phyloP scores from a whole-genome alignment of 2,888 invertebrate species.

The Cryptops parisi region DNA sequence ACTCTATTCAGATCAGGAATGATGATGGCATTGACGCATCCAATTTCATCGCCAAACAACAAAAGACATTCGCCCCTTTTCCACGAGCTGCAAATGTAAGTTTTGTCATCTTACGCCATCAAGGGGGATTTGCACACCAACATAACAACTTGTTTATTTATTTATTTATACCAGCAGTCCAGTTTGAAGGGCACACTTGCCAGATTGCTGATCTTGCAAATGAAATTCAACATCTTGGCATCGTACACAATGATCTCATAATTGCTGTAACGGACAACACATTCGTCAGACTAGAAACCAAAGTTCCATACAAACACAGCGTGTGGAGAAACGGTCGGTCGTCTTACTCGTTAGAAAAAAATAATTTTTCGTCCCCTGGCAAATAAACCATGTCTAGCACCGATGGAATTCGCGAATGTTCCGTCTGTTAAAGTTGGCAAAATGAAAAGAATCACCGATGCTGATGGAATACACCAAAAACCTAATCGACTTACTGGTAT shows the following conservation, averaged over 20 bases:
- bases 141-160: not conserved
- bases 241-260: not conserved
- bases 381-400: not conserved
- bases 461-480: too few species aligned
- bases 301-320: too few species aligned
- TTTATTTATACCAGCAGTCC: not conserved
- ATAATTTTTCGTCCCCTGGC: not conserved
- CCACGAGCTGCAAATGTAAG: not conserved
- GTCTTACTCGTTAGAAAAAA: not conserved
- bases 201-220: not conserved
- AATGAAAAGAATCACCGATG: too few species aligned
- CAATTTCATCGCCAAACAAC: not conserved
- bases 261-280: not conserved
- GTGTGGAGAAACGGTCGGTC: too few species aligned
- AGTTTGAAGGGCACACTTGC: not conserved
- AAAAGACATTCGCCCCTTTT: not conserved
- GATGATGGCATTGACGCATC: not conserved
- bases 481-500: too few species aligned
- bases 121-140: not conserved
- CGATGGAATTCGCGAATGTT: not conserved
- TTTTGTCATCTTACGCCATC: not conserved
- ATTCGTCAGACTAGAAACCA: too few species aligned
- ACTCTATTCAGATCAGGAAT: not conserved
- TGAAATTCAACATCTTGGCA: not conserved
- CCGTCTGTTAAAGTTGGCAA: too few species aligned